phyloP scores from a whole-genome alignment of 2,888 invertebrate species.

The Plebejus melissa region DNA sequence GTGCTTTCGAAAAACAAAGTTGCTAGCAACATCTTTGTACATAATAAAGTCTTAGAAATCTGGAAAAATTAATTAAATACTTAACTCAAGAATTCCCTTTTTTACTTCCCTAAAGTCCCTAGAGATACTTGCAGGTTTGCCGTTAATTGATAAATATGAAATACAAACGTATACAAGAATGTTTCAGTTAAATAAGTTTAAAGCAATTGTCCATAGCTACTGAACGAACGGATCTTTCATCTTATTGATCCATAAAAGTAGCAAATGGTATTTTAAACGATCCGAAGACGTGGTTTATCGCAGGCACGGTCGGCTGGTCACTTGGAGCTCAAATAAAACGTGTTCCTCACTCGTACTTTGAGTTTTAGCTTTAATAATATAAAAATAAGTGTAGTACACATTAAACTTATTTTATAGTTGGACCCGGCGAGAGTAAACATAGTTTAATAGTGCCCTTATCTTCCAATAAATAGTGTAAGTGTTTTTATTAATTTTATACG shows the following conservation, averaged over 20 bases:
- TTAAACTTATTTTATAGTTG: slow-evolving; percentile 25
- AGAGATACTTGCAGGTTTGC: too few species aligned
- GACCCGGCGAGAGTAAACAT: neutral
- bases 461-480: slow-evolving; percentile 20
- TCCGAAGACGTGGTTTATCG: slow-evolving; percentile 27
- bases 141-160: too few species aligned
- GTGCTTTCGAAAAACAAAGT: too few species aligned
- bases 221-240: neutral
- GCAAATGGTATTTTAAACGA: slow-evolving; percentile 21
- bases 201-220: neutral
- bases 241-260: slow-evolving; percentile 19
- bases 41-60: too few species aligned
- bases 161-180: too few species aligned
- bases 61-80: too few species aligned
- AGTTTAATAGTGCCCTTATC: neutral
- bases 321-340: slow-evolving; percentile 26
- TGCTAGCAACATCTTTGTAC: too few species aligned
- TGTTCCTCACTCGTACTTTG: slow-evolving; percentile 15
- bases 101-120: too few species aligned
- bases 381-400: slow-evolving; percentile 24
- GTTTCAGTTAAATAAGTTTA: too few species aligned
- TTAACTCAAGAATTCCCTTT: too few species aligned
- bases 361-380: slow-evolving; percentile 27
- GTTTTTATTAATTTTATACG: slow-evolving; percentile 3
- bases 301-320: slow-evolving; percentile 27